Percentiles rank a stretch among this genome's conserved stretches.
phyloP scores from a whole-genome alignment of 2,888 invertebrate species.

The Drosophila kuntzei region DNA sequence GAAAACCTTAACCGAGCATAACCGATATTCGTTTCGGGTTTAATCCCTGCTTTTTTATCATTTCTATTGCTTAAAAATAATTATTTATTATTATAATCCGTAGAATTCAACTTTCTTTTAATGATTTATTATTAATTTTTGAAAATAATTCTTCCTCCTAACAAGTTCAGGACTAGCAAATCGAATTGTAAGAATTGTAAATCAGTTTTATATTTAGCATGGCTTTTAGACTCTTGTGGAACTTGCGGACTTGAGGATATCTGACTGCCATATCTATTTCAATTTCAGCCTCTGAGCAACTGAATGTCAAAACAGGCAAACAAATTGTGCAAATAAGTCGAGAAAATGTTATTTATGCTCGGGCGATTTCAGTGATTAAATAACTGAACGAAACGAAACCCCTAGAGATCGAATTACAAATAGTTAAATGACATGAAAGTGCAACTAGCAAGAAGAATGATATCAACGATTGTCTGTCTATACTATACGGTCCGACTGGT shows the following conservation, averaged over 20 bases:
- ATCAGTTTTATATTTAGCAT: conserved; percentile 10
- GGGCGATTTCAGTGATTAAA: conserved; percentile 69
- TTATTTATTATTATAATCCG: not conserved
- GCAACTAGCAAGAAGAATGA: conserved; percentile 25
- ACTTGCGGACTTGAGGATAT: conserved; percentile 5
- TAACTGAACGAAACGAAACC: conserved; percentile 55
- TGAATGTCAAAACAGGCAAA: conserved; percentile 78
- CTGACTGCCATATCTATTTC: conserved; percentile 54
- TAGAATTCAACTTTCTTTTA: not conserved
- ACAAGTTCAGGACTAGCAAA: not conserved
- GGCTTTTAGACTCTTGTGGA: not conserved
- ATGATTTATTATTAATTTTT: not conserved
- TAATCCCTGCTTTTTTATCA: no score
- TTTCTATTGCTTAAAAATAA: no score
- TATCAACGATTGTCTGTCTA: not conserved
- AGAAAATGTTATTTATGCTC: conserved; percentile 74
- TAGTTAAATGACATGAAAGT: conserved; percentile 65
- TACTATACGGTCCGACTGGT: not conserved
- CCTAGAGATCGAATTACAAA: conserved; percentile 48
- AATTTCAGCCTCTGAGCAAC: conserved; percentile 59
- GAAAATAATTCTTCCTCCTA: not conserved
- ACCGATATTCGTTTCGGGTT: no score
- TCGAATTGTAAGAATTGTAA: not conserved
- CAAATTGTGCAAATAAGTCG: conserved; percentile 81
- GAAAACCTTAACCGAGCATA: no score